Evolutionary conservation across 2,797 vertebrate species (phyloP), one percentile per base, ranked within the genome.

Genomic region (Gymnoscopelus microlampas): DNA sequence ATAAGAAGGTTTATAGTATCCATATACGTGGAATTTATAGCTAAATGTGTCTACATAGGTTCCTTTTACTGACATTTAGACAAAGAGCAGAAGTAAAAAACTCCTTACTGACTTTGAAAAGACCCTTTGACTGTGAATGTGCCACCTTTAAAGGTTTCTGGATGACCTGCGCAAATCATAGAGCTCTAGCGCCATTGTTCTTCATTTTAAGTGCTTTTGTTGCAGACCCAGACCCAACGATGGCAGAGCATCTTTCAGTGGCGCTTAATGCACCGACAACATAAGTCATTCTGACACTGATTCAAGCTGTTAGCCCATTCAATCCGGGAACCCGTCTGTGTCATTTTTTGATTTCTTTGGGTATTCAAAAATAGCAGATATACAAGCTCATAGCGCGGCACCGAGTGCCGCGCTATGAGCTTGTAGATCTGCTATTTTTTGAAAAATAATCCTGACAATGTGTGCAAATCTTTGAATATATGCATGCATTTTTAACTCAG

Each of bases 131-230:
- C 82, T 80, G 78, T 80, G 78, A 69, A 71, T 76, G 74, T 56
- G n/a, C 50, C 58, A 77, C 83, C 19, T 75, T 83, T 76, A 81
- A 84, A 78, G 32, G 32, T 81, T 80, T 83, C 75, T 76, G 75
- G 71, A 82, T 82, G 64, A 65, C 56, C 62, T 50, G 74, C 69
- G 76, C 86, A 85, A 83, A 85, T 88, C 74, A 82, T 75, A 12
- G 14, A 56, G 83, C 72, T 80, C 74, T 24, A 35, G 32, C 53
- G 58, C 66, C 74, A 63, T 62, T 69, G 72, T 62, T 78, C 67
- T 62, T 61, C 67, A 4, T 35, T 35, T 35, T 35, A 35, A 35
- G 32, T 35, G 32, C 44, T 58, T 67, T 57, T 50, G 39, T 60
- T 65, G 63, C 29, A 65, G 53, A 0, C 19, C 56, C 66, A 68